These are phyloP conservation scores for Ptychobarbus kaznakovi DNA, from an alignment of 2,797 vertebrate species.

Conservation along the genomic window DNA sequence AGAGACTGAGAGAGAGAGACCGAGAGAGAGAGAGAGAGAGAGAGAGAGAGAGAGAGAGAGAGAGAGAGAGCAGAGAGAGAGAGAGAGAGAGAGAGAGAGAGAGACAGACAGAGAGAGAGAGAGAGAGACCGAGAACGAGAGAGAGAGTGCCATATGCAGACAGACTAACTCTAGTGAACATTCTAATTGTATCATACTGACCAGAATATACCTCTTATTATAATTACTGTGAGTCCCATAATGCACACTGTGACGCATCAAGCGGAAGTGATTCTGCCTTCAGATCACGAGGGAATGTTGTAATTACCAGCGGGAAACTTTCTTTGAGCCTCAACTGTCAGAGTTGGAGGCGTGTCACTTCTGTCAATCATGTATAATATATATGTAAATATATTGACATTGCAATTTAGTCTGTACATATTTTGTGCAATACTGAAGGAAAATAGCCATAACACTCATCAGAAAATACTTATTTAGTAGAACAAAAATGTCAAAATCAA, in stretches of 20 bases:
- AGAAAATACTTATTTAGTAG: not conserved
- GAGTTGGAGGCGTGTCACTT: not conserved
- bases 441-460: not conserved
- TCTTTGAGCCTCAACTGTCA: not conserved
- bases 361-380: not conserved
- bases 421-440: not conserved
- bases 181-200: not conserved
- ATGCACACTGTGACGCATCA: not conserved
- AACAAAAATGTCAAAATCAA: not conserved
- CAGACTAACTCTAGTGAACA: not conserved
- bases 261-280: not conserved
- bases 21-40: no score
- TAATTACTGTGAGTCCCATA: not conserved
- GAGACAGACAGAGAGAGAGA: no score
- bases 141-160: no score
- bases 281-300: not conserved
- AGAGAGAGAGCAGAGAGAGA: no score
- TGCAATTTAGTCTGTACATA: not conserved
- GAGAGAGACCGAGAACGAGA: no score
- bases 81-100: no score
- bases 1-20: no score
- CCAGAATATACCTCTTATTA: not conserved
- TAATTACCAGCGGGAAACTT: not conserved
- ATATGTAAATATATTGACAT: not conserved
- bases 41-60: no score